These are phyloP conservation scores for Dicyrtomina minuta DNA, from an alignment of 2,888 invertebrate species.

Conservation along the genomic window DNA sequence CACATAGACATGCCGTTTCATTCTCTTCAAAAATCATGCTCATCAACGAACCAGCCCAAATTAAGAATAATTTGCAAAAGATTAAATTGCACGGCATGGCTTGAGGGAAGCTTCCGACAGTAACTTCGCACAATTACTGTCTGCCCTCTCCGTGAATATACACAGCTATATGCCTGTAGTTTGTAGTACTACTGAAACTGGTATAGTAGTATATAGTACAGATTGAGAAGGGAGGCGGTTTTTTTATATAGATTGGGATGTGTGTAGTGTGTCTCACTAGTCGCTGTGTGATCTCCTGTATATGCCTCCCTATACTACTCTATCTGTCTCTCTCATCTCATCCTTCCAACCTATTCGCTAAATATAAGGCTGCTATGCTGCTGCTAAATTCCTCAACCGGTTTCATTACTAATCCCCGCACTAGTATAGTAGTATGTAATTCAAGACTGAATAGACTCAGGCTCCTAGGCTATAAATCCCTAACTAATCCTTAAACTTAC, in stretches of 20 bases:
- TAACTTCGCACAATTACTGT: not conserved
- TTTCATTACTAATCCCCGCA: not conserved
- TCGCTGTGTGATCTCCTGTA: no score
- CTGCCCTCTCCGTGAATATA: constrained; percentile 1
- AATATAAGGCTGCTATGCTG: not conserved
- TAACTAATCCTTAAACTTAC: constrained; percentile 7
- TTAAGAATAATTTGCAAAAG: constrained; percentile 29
- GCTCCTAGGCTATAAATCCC: not conserved
- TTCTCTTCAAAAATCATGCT: constrained; percentile 5
- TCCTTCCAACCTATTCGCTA: not conserved
- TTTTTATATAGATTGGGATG: no score
- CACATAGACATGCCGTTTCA: not conserved
- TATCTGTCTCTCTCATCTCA: no score
- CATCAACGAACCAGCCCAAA: constrained; percentile 18
- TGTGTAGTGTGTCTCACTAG: no score
- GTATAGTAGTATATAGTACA: no score
- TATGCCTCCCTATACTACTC: no score
- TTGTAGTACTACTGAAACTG: not conserved
- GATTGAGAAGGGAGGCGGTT: no score
- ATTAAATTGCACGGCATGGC: constrained; percentile 19
- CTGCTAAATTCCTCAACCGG: not conserved
- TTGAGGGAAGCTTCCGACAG: constrained; percentile 12
- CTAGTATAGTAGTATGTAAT: not conserved
- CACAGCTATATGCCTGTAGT: no score
- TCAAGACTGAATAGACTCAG: not conserved